Evolutionary conservation across 53 echinoderm and acorn worm species (phyloP).

Genomic region (Paracentrotus lividus): DNA sequence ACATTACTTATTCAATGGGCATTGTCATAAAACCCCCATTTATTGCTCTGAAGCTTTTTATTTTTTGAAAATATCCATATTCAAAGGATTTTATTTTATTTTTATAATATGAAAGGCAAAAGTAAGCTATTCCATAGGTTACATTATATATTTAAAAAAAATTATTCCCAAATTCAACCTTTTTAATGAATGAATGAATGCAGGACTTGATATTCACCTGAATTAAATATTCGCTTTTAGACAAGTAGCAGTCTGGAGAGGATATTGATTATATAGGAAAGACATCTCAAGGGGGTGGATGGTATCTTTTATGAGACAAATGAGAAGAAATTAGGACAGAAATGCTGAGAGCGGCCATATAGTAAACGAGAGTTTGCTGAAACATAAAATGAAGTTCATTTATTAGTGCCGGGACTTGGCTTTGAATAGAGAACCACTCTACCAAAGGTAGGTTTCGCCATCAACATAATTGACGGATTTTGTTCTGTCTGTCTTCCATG

Average conservation of each 20-base stretch:
- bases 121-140: not conserved
- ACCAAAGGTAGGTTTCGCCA: not conserved
- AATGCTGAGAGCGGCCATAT: not conserved
- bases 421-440: not conserved
- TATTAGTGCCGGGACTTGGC: not conserved
- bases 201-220: not conserved
- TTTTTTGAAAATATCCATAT: no score
- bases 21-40: no score
- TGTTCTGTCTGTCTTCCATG: not conserved
- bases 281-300: not conserved
- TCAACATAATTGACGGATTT: not conserved
- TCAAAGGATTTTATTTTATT: not conserved
- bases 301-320: slow-evolving; percentile 1
- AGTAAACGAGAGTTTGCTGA: not conserved
- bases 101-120: not conserved
- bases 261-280: not conserved
- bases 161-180: not conserved
- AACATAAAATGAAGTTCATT: not conserved
- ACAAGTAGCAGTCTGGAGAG: not conserved
- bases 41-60: no score
- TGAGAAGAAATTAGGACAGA: not conserved
- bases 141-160: not conserved
- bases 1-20: no score
- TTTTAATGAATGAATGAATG: not conserved
- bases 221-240: not conserved